Evolutionary conservation across 2,888 invertebrate genomes (phyloP), one percentile per base, ranked within the genome.

Genomic region (Onthophagus sagittarius): DNA sequence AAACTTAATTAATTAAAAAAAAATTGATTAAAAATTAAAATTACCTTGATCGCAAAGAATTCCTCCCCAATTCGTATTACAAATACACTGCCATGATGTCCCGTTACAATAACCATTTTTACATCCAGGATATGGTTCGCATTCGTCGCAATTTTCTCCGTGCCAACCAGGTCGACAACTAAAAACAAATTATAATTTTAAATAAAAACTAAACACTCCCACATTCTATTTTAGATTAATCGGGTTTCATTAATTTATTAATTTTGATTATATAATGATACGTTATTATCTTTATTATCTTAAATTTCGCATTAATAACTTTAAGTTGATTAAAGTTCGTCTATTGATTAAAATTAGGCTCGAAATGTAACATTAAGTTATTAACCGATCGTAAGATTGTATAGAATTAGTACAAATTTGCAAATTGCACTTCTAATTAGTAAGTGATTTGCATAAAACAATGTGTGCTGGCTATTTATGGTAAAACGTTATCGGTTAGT

Each of bases 1-100:
- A 31, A 15, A 31, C 23, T 13, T 9, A 11, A 67, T 67, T 67
- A 32, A 31, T 67, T 67, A n/a, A n/a, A n/a, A n/a, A n/a, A n/a
- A n/a, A 31, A 11, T 5, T 65, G 13, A 65, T 33, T 33, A 23
- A 15, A 65, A 31, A 1, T 14, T 14, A n/a, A n/a, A n/a, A n/a
- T 82, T 86, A 92, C 92, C 93, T 91, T 97, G 97, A 87, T 98
- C 98, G 88, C 98, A 98, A 80, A 97, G 92, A 79, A 98, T 95
- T 78, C 98, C 98, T 80, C 98, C 98, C 98, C 98, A 98, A 85
- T 98, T 98, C 81, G 97, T 97, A 85, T 97, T 93, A 87, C 98
- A 98, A 81, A 95, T 95, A 88, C 98, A 99, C 85, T 97, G 94
- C 95, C 96, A 98, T 69, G 96, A 95, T 78, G 93, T 93, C 77